Base-by-base conservation (phyloP, 2,797 vertebrate genomes). In the Pseudocheirus occidentalis region DNA sequence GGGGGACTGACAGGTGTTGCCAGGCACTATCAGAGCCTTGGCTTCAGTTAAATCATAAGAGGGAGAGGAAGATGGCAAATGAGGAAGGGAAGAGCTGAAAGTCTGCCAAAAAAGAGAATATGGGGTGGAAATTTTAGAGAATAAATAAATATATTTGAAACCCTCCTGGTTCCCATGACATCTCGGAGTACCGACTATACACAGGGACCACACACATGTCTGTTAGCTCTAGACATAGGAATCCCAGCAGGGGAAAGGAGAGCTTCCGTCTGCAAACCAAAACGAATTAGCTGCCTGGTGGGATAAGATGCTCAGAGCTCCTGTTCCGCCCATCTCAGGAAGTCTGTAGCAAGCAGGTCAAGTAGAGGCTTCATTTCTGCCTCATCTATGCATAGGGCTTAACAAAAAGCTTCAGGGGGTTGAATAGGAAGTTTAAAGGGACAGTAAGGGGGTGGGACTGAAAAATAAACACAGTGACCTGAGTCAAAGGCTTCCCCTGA, bases 1-100 rank as follows among this genome's bases (percentile, higher is more conserved):
- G 94, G 96, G 89, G 90, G 93, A 92, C 93, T 97, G 96, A 95
- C 95, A 62, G 94, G 93, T 96, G 93, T 95, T 98, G 96, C 97
- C 97, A 97, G 95, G 97, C 98, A 97, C 73, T 46, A 81, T 92
- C 12, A 50, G 92, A 96, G 95, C 96, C 91, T 89, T 81, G 92
- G 97, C 91, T 97, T 93, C 59, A 89, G 90, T 50, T 29, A 92
- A 28, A 92, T 57, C 62, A 56, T 89, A 66, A 7, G 34, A 62
- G 56, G 55, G 56, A 50, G 91, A 55, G 93, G 66, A 81, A 92
- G 81, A 50, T 66, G 54, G 66, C 89, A 59, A 58, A 95, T 91
- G 96, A 93, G 91, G 73, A 66, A 58, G 97, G 96, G 94, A 95
- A 59, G 91, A 95, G 40, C 73, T 5, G 59, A 87, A 87, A 87